Evolutionary conservation across 53 echinoderm and acorn worm species (phyloP).

Genomic region (Holothuria scabra): DNA sequence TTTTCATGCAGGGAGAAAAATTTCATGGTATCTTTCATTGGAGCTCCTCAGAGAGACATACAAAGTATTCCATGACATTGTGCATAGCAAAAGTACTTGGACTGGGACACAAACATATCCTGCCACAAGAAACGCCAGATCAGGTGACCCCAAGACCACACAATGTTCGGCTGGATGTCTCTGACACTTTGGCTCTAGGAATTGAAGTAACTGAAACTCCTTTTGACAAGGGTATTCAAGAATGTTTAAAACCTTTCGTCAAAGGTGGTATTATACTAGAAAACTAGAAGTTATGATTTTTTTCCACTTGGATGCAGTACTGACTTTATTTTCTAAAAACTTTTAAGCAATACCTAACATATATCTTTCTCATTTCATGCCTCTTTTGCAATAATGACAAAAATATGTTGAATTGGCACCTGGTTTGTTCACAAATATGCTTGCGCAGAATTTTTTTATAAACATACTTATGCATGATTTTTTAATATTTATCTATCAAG

Average conservation of each 20-base stretch:
- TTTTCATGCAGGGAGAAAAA: slow-evolving; percentile 23
- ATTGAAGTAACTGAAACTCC: slow-evolving; percentile 62
- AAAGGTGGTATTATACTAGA: background rate
- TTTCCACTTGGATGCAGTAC: no score
- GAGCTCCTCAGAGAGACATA: slow-evolving; percentile 73
- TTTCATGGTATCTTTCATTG: slow-evolving; percentile 78
- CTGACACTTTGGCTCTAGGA: slow-evolving; percentile 60
- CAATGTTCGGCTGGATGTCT: slow-evolving; percentile 67
- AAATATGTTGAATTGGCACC: no score
- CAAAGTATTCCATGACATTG: slow-evolving; percentile 73
- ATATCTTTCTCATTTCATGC: no score
- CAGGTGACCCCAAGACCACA: slow-evolving; percentile 75
- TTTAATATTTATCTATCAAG: no score
- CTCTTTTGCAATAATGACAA: no score
- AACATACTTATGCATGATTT: no score
- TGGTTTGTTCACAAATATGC: no score
- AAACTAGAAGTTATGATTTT: background rate
- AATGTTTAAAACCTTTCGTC: slow-evolving; percentile 62
- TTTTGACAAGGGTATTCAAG: slow-evolving; percentile 70
- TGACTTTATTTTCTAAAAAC: no score
- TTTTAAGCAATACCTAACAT: no score
- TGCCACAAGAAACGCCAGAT: slow-evolving; percentile 61
- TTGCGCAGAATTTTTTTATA: no score
- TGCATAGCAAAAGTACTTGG: slow-evolving; percentile 72
- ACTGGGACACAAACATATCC: slow-evolving; percentile 69